Percentiles rank a stretch among this genome's conserved stretches.
phyloP scores from a whole-genome alignment of 2,888 invertebrate species.

The Cheilosia scutellata region DNA sequence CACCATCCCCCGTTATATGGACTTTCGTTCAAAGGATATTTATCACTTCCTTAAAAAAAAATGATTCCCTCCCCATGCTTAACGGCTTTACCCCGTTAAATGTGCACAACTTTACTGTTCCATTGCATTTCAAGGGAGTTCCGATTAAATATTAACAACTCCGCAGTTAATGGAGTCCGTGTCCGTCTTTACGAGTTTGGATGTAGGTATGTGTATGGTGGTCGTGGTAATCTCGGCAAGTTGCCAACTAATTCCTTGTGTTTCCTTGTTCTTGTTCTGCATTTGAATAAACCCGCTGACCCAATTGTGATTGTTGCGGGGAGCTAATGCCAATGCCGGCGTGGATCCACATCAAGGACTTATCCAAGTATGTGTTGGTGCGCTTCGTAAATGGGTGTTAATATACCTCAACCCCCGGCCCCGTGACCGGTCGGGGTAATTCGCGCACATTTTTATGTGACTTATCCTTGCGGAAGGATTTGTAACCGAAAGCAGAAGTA shows the following conservation, averaged over 20 bases:
- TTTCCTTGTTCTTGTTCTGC: slow-evolving; percentile 49
- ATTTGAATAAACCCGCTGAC: slow-evolving; percentile 70
- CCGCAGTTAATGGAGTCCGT: slow-evolving; percentile 64
- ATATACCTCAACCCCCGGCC: slow-evolving; percentile 5
- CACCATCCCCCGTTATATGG: not conserved
- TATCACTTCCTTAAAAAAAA: slow-evolving; percentile 16
- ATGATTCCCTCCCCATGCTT: not conserved
- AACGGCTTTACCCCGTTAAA: slow-evolving; percentile 24
- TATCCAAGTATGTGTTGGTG: slow-evolving; percentile 16
- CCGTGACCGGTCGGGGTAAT: slow-evolving; percentile 32
- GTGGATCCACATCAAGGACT: slow-evolving; percentile 33
- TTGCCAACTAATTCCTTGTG: slow-evolving; percentile 54
- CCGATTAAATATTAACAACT: slow-evolving; percentile 72
- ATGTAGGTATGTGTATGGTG: not conserved
- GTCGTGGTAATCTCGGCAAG: slow-evolving; percentile 41
- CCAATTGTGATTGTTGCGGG: slow-evolving; percentile 62
- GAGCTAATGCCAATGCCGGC: slow-evolving; percentile 45
- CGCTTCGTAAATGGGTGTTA: slow-evolving; percentile 25
- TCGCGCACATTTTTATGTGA: slow-evolving; percentile 38
- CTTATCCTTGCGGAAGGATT: slow-evolving; percentile 45
- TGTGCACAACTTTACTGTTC: slow-evolving; percentile 26
- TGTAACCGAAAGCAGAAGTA: slow-evolving; percentile 16
- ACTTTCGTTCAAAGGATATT: slow-evolving; percentile 6
- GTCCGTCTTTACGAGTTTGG: slow-evolving; percentile 19
- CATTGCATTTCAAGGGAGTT: slow-evolving; percentile 47